Evolutionary conservation across 2,113 vertebrate species (phyloP).

Genomic region (Nesogale talazaci): DNA sequence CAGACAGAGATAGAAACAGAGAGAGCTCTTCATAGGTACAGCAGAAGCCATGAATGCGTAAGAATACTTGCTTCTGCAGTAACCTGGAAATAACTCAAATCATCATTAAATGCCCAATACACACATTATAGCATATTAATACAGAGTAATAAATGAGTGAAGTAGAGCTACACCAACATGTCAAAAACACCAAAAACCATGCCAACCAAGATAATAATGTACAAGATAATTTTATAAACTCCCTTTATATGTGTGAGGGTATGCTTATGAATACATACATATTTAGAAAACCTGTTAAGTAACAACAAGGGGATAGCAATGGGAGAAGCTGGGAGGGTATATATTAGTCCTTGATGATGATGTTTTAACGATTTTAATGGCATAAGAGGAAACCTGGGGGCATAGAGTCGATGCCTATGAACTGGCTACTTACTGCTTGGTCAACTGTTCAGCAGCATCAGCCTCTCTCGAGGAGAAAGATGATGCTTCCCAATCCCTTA

Average conservation of each 20-base stretch:
- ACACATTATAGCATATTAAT: neutral
- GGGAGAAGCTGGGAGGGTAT: too few species aligned
- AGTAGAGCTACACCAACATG: neutral
- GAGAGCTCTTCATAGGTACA: neutral
- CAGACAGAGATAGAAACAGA: too few species aligned
- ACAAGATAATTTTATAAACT: conserved; percentile 5
- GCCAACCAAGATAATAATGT: neutral
- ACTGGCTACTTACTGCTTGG: too few species aligned
- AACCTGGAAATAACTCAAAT: neutral
- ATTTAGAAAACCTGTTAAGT: neutral
- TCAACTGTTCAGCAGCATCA: too few species aligned
- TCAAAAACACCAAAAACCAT: neutral
- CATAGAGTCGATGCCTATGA: too few species aligned
- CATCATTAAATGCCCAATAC: neutral
- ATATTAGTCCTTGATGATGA: too few species aligned
- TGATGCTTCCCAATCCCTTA: too few species aligned
- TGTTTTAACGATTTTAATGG: too few species aligned
- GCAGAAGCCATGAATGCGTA: neutral
- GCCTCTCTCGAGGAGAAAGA: too few species aligned
- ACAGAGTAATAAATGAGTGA: neutral
- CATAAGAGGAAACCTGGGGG: too few species aligned
- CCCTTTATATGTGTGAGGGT: neutral
- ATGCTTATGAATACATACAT: neutral
- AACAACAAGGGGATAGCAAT: neutral
- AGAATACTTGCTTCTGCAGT: neutral